Base-by-base conservation (phyloP, 2,113 vertebrate species). In the Grammomys surdaster region DNA sequence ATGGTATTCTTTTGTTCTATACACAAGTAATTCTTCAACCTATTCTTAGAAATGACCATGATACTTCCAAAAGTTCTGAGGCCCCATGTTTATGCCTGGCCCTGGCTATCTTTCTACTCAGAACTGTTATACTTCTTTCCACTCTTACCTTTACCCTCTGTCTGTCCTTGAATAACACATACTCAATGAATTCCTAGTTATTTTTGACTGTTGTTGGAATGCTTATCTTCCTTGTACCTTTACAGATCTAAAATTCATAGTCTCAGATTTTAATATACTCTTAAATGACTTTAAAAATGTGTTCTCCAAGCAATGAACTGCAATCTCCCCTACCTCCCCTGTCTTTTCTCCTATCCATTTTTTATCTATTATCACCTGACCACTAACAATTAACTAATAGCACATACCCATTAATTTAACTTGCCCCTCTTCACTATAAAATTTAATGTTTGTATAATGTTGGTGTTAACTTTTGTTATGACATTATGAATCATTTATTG, bases 81-180 rank as follows among this genome's bases (percentile, higher is more conserved):
- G 8, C 24, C 26, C 22, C 4, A 1, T 5, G 40, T 19, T n/a
- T 88, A 10, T 36, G 6, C 48, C 54, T 17, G 43, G 3, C 10
- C 33, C 13, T 43, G 20, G 1, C 63, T 14, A 4, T 1, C 0
- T 70, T 12, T 91, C 31, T 75, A 24, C 2, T 67, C 9, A 51
- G 19, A 36, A 9, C 1, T 20, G 1, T 6, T 12, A 12, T 4
- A 0, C 58, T 20, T 91, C 33, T 46, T 1, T 20, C 0, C 5
- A 5, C 1, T 56, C 1, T 48, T 31, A 7, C 7, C 24, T 26
- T 5, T 22, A 6, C 3, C 4, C 5, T 46, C 1, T 48, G 48
- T 63, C 5, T 24, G 11, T 22, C 28, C 8, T 16, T 72, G 28
- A 26, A 33, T 2, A 60, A 26, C 17, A 4, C 0, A 0, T 70